Conservation (phyloP, 2,113 vertebrate genomes). For the Syngnathus typhle region DNA sequence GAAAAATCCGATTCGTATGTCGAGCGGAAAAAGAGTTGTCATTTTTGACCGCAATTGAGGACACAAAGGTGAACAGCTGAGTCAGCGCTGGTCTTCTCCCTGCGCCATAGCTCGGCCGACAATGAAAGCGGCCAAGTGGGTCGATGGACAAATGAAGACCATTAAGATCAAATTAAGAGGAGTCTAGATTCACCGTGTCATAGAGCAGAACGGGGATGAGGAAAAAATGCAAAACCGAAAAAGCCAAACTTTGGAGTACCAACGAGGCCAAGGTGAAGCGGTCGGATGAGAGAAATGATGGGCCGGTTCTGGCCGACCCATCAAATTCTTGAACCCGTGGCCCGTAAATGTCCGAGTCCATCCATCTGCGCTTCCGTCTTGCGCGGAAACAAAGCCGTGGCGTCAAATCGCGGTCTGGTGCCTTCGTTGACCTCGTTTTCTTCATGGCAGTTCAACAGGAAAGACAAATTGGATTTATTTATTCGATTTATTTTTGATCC, state of each 20-base stretch:
- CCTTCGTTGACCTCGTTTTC: not conserved
- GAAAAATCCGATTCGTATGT: not conserved
- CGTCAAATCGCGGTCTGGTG: not conserved
- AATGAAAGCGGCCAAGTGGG: not conserved
- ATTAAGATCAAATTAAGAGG: constrained; percentile 4
- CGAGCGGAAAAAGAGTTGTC: too few species aligned
- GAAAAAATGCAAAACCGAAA: not conserved
- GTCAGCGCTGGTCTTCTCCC: not conserved
- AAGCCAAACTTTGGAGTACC: too few species aligned
- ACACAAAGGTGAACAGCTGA: not conserved
- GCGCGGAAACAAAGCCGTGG: not conserved
- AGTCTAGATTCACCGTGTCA: constrained; percentile 9
- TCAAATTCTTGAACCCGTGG: not conserved
- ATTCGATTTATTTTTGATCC: too few species aligned
- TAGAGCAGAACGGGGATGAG: not conserved
- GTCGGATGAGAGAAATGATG: not conserved
- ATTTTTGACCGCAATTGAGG: too few species aligned
- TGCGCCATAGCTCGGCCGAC: not conserved
- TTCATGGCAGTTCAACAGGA: not conserved
- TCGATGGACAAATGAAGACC: constrained; percentile 8
- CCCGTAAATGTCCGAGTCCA: not conserved
- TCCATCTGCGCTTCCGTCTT: not conserved
- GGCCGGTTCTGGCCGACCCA: not conserved
- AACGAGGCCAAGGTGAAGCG: not conserved
- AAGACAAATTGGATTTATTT: too few species aligned